Base-by-base conservation (phyloP, 2,113 vertebrate species). In the Pseudorectes ferrugineus region DNA sequence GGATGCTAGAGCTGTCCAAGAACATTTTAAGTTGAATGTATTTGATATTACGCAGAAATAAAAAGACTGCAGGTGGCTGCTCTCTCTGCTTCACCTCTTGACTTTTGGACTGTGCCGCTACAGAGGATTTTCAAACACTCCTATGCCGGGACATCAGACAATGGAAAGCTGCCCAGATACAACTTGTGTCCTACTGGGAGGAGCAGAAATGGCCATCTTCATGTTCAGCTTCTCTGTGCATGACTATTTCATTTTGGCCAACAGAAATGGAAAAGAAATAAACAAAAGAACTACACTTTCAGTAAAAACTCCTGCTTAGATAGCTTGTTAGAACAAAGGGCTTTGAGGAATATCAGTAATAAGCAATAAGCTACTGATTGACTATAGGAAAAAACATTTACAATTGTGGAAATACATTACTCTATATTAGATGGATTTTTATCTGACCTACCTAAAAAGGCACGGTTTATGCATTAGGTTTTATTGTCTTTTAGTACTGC, bases 31-130 rank as follows among this genome's bases (percentile, higher is more conserved):
- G 63, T 82, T 48, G 33, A 88, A 96, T 71, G 87, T 72, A 28
- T 95, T 94, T 97, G 94, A 97, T 95, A 96, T 96, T 93, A 95
- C 91, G 91, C 95, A 97, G 96, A 96, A 94, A 97, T 93, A 97
- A 96, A 96, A 96, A 97, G 86, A 49, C 96, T 87, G 94, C 95
- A 98, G 97, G 97, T 97, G 97, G 95, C 85, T 96, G 76, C 85
- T 96, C 84, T 96, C 94, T 95, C 77, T n/a, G 36, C 91, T 97
- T 97, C 68, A 65, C 91, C 90, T 92, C 88, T 68, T 97, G 91
- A 86, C 94, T 97, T 92, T 82, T 94, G 89, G 94, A 93, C 95
- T 89, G 62, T 73, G 85, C 40, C 11, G 80, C 97, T 85, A 33
- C 76, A 87, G 96, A 96, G 80, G 85, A 77, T 97, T 91, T 97